Evolutionary conservation across 2,888 invertebrate species (phyloP), one percentile per base, ranked within the genome.

Genomic region (Eristalis arbustorum): DNA sequence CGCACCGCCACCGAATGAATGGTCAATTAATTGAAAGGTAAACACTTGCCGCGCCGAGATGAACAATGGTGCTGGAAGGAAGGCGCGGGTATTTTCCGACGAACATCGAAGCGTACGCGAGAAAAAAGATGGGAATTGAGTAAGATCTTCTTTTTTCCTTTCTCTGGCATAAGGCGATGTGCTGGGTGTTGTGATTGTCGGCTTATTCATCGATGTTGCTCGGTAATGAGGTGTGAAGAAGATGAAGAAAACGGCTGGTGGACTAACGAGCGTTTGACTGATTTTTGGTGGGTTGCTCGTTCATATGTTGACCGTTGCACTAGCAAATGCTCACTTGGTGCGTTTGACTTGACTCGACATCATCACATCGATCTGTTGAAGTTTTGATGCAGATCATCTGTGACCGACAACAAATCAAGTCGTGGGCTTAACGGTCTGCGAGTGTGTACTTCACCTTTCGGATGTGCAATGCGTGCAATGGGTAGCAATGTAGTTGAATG

Each of bases 1-100:
- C 42, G 34, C 42, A 14, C 49, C 49, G 49, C 49, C 49, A 49
- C 68, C 49, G 78, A 74, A 62, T 84, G 74, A 85, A 82, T 82
- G 85, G 82, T 71, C 77, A 85, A 82, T 85, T 85, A 77, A 81
- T 81, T 85, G 82, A 57, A 74, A 57, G 74, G 62, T 82, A 85
- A 85, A 85, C 69, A 85, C 77, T 82, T 72, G 84, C 37, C 66
- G 42, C 18, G 57, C 28, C 42, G 11, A 72, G 74, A 77, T 69
- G 75, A 31, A 49, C 18, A 49, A 28, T 59, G 13, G 25, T 4
- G 1, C 25, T 14, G 59, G 59, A 59, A 31, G 59, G 59, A 59
- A 31, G 59, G 59, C 59, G 11, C 59, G 59, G 25, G 25, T 49
- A 18, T 14, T 23, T 23, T 3, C 63, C 3, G n/a, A 49, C 49